Base-by-base conservation (phyloP, 2,797 vertebrate genomes). In the Borostomias antarcticus region DNA sequence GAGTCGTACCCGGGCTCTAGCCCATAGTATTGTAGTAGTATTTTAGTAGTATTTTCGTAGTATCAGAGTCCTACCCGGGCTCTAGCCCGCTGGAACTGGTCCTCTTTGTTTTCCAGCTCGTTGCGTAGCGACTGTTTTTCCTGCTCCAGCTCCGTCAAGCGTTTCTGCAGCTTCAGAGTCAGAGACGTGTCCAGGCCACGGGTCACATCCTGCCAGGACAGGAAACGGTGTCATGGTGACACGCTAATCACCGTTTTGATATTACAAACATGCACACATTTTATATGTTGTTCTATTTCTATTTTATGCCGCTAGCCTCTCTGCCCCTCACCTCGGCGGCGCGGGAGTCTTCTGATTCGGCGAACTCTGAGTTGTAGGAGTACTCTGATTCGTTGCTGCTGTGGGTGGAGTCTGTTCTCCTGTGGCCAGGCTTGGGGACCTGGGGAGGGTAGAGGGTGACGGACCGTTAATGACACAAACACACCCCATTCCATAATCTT, bases 331-430 rank as follows among this genome's bases (percentile, higher is more conserved):
- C 97, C 93, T 98, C 96, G 43, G 80, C 72, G 61, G 92, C 89
- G 32, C 92, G 84, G 45, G 92, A 93, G 58, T 99, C 97, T 80
- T 99, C 97, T 13, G 90, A 84, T 80, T 99, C 97, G 6, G 93
- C 89, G 75, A 95, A 91, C 86, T 99, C 98, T 0, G 97, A 98
- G 90, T 94, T 97, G 83, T 95, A 98, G 26, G 95, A 97, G 81
- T 93, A 96, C 76, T 99, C 98, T n/a, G 97, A 99, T 77, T 97
- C 97, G 83, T 98, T 98, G 91, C 98, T 99, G 85, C 98, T 99
- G 86, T 98, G 97, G 15, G 96, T 99, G 65, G 98, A 99, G 76
- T 98, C 97, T 0, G 92, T 98, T 85, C 98, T 94, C 86, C 91
- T 95, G 92, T 96, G 97, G 58, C 97, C 96, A 61, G 95, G 95